phyloP scores from a whole-genome alignment of 2,888 invertebrate species.

The Harmothoe impar region DNA sequence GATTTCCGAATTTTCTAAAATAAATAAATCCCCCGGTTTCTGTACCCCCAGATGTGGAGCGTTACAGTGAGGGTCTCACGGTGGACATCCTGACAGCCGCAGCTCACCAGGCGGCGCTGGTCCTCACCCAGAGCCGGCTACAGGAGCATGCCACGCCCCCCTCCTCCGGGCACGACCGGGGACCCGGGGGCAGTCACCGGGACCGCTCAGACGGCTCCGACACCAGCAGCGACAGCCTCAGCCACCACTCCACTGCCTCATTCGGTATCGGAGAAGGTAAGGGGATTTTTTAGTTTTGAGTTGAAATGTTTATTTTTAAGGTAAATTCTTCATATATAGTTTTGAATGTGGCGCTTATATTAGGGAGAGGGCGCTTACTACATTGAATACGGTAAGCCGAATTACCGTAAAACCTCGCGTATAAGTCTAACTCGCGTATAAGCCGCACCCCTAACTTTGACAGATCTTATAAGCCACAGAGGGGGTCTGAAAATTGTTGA shows the following conservation, averaged over 20 bases:
- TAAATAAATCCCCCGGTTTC: too few relatives aligned
- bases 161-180: neutral
- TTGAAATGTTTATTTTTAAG: too few relatives aligned
- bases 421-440: too few relatives aligned
- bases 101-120: constrained; percentile 38
- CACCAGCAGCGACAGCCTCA: constrained; percentile 19
- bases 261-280: constrained; percentile 6
- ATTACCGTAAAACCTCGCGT: too few relatives aligned
- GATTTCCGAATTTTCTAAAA: too few relatives aligned
- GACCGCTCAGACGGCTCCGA: constrained; percentile 21
- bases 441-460: too few relatives aligned
- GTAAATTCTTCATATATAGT: too few relatives aligned
- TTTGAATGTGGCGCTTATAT: too few relatives aligned
- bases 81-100: neutral
- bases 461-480: too few relatives aligned
- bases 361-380: too few relatives aligned
- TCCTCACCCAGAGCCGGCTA: constrained; percentile 1
- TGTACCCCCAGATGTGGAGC: neutral
- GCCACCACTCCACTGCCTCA: constrained; percentile 17
- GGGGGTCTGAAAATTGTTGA: too few relatives aligned
- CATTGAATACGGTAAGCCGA: too few relatives aligned
- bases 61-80: neutral
- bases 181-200: neutral
- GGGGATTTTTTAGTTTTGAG: neutral
- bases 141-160: neutral